Evolutionary conservation across 2,113 vertebrate genomes (phyloP), one percentile per base, ranked within the genome.

Genomic region (Dromaius novaehollandiae): DNA sequence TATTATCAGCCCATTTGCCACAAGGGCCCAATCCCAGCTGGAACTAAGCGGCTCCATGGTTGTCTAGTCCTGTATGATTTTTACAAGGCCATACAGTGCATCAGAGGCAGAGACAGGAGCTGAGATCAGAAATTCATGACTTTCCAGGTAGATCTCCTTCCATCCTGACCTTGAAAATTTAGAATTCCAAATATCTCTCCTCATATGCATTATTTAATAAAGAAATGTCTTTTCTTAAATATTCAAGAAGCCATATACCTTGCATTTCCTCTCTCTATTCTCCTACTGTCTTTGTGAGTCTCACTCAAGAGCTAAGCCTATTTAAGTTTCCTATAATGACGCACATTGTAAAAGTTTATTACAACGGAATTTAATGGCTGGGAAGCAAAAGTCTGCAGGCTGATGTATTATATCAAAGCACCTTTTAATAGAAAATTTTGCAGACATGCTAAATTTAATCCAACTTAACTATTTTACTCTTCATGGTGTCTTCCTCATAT

Each of bases 261-360:
- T 66, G 36, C 55, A 50, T 96, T 95, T 88, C 51, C 84, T 91
- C 8, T 69, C 21, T 83, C n/a, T 75, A 5, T 86, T 97, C 76
- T 65, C 11, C 89, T 71, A 9, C 91, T 77, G 48, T 89, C 42
- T 92, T 48, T 75, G 60, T 84, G 74, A 94, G 58, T 89, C 92
- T 96, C 21, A 1, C 90, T 96, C 36, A 91, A 89, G 71, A 96
- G 84, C 61, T 73, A 92, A 97, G 84, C 93, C 91, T 96, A 89
- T 96, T 97, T 97, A 94, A 93, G 58, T 96, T 97, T 95, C 92
- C 61, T 91, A 94, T 95, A 95, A 92, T 92, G 75, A 83, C 88
- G 71, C 73, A 79, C 86, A 94, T 94, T 97, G 93, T 95, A 90
- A 97, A 98, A 95, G 95, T 97, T 97, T 95, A 98, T 98, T 95